A percentile compares a stretch with the other conserved stretches of the same genome.
phyloP scores from a whole-genome alignment of 37 sponge, comb jelly and placozoan genomes.

The Spongilla lacustris region DNA sequence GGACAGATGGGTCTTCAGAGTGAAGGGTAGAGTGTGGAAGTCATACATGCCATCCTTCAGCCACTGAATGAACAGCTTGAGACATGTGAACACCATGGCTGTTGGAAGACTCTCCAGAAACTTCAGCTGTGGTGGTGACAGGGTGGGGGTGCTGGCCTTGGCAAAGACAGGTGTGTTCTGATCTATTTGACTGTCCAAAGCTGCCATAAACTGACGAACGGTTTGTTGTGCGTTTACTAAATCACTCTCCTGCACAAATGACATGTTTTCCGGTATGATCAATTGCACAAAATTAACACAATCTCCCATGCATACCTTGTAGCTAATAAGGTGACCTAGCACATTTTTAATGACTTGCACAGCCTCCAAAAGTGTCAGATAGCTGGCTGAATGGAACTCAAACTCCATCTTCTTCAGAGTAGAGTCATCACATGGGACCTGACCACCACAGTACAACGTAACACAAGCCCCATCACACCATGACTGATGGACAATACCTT shows the following conservation, averaged over 20 bases:
- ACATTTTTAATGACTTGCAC: slow-evolving; percentile 62
- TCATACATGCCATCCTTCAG: slow-evolving; percentile 73
- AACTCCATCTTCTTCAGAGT: slow-evolving; percentile 56
- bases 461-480: neutral
- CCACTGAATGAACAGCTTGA: slow-evolving; percentile 70
- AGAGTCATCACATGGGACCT: slow-evolving; percentile 41
- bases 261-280: no score
- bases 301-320: no score
- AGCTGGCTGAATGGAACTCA: slow-evolving; percentile 76
- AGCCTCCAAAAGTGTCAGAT: slow-evolving; percentile 64
- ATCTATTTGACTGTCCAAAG: neutral
- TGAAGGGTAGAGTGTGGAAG: slow-evolving; percentile 65
- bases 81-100: slow-evolving; percentile 36
- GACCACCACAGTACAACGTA: neutral
- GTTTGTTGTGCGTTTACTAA: no score
- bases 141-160: slow-evolving; percentile 17
- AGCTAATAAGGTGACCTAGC: slow-evolving; percentile 70
- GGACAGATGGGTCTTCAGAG: slow-evolving; percentile 55
- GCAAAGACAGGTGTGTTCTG: neutral
- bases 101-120: slow-evolving; percentile 41
- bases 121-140: slow-evolving; percentile 45
- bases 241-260: no score
- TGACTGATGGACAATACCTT: slow-evolving; percentile 4
- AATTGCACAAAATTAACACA: no score
- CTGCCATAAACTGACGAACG: neutral